Percentiles rank a stretch among this genome's conserved stretches.
These are phyloP conservation scores for Nothocercus nigrocapillus DNA, from an alignment of 2,113 vertebrate genomes.

Conservation along the genomic window DNA sequence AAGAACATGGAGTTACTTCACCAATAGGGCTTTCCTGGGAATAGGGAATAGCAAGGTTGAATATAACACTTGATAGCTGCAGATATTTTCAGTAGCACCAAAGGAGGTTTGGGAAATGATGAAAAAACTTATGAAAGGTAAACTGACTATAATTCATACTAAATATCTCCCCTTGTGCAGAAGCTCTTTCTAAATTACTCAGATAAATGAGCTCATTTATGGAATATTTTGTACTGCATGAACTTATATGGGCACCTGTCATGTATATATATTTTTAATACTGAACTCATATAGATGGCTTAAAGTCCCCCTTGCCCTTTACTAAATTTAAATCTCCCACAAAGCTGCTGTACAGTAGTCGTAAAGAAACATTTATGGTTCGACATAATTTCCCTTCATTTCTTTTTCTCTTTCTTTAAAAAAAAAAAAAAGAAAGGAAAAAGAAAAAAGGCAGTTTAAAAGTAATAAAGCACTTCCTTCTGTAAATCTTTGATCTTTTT, in stretches of 20 bases:
- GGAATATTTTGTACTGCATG: conserved; percentile 66
- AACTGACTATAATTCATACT: conserved; percentile 65
- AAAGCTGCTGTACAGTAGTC: conserved; percentile 73
- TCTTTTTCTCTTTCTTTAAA: conserved; percentile 68
- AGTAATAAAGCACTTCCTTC: conserved; percentile 82
- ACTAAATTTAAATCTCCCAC: conserved; percentile 74
- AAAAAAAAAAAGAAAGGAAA: conserved; percentile 63
- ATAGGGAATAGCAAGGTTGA: conserved; percentile 58
- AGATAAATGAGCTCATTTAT: conserved; percentile 74
- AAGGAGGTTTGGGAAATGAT: conserved; percentile 64
- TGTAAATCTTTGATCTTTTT: conserved; percentile 80
- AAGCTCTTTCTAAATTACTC: conserved; percentile 70
- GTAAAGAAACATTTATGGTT: conserved; percentile 81
- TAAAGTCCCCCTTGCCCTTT: conserved; percentile 70
- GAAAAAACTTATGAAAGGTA: conserved; percentile 73
- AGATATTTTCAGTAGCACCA: conserved; percentile 63
- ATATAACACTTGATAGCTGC: conserved; percentile 45
- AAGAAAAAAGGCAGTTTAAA: conserved; percentile 76
- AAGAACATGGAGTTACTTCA: conserved; percentile 16
- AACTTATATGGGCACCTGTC: conserved; percentile 75
- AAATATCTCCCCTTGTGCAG: conserved; percentile 67
- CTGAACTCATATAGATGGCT: conserved; percentile 61
- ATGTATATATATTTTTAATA: conserved; percentile 73
- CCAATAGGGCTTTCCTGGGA: conserved; percentile 43
- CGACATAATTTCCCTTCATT: conserved; percentile 78